A percentile compares a stretch with the other conserved stretches of the same genome.
Evolutionary conservation across 1,140 invertebrate genomes (phyloP).

Genomic region (Drosophila parabipectinata): DNA sequence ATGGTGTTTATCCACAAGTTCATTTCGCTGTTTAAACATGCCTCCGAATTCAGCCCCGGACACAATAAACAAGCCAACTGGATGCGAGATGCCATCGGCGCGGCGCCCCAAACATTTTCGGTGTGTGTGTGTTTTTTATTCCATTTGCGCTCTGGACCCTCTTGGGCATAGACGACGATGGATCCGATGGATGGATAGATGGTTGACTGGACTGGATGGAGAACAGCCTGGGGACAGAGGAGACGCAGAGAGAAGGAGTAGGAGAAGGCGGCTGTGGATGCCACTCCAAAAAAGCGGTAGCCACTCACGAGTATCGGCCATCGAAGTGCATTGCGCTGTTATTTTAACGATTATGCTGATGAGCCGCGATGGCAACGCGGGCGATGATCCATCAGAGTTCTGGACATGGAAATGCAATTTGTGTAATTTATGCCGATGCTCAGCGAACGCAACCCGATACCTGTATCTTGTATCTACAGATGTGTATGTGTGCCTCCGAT

Average conservation of each 20-base stretch:
- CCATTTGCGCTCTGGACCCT: conserved; percentile 42
- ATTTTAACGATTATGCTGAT: conserved; percentile 83
- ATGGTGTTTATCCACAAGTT: conserved; percentile 82
- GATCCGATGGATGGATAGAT: conserved; percentile 20
- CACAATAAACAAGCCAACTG: conserved; percentile 76
- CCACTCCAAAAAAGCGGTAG: conserved; percentile 60
- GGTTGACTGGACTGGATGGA: not conserved
- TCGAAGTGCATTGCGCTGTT: conserved; percentile 82
- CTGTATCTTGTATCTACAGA: conserved; percentile 30
- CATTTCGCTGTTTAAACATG: conserved; percentile 83
- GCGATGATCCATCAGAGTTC: conserved; percentile 78
- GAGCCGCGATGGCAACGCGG: conserved; percentile 65
- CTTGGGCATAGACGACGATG: conserved; percentile 54
- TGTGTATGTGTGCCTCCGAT: conserved; percentile 50
- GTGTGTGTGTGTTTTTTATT: conserved; percentile 37
- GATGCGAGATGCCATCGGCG: conserved; percentile 39
- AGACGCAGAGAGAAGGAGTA: not conserved
- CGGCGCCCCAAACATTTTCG: conserved; percentile 55
- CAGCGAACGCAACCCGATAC: conserved; percentile 43
- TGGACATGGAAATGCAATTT: conserved; percentile 83
- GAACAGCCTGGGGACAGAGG: not conserved
- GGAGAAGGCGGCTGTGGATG: not conserved
- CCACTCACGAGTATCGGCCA: conserved; percentile 64
- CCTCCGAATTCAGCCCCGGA: conserved; percentile 77
- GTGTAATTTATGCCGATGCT: conserved; percentile 79